Evolutionary conservation across 1,140 invertebrate species (phyloP).

Genomic region (Elysia chlorotica): DNA sequence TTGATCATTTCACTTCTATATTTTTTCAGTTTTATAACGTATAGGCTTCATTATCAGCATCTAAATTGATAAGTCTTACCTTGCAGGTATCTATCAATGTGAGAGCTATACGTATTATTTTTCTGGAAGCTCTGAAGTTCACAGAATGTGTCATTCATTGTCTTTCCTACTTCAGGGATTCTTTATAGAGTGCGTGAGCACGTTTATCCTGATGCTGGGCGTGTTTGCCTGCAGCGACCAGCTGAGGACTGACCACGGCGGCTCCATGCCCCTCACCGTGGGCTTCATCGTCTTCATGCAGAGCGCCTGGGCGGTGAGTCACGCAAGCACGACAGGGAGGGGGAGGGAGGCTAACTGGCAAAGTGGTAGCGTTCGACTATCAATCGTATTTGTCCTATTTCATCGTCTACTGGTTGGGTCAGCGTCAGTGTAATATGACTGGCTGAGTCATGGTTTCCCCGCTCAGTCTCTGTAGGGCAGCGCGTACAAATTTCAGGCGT

Average conservation of each 20-base stretch:
- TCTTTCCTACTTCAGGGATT: background rate
- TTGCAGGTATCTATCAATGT: background rate
- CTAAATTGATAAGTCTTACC: no score
- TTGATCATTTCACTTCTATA: no score
- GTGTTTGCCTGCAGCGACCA: slow-evolving; percentile 7
- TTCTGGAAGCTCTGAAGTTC: background rate
- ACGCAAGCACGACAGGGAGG: no score
- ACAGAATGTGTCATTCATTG: background rate
- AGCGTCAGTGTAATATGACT: no score
- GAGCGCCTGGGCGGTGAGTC: slow-evolving; percentile 18
- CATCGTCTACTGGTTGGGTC: background rate
- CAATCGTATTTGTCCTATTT: background rate
- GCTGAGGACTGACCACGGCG: slow-evolving; percentile 1
- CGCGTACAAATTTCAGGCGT: background rate
- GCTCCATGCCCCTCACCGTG: slow-evolving; percentile 4
- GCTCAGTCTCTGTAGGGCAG: background rate
- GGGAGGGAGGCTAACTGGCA: no score
- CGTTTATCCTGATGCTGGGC: slow-evolving; percentile 4
- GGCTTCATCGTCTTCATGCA: slow-evolving; percentile 10
- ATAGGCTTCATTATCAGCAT: no score
- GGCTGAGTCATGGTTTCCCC: background rate
- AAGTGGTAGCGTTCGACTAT: no score
- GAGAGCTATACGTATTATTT: background rate
- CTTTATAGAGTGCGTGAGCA: background rate
- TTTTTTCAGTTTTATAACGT: no score